Base-by-base conservation (phyloP, 2,797 vertebrate genomes). In the Argyrosomus regius region DNA sequence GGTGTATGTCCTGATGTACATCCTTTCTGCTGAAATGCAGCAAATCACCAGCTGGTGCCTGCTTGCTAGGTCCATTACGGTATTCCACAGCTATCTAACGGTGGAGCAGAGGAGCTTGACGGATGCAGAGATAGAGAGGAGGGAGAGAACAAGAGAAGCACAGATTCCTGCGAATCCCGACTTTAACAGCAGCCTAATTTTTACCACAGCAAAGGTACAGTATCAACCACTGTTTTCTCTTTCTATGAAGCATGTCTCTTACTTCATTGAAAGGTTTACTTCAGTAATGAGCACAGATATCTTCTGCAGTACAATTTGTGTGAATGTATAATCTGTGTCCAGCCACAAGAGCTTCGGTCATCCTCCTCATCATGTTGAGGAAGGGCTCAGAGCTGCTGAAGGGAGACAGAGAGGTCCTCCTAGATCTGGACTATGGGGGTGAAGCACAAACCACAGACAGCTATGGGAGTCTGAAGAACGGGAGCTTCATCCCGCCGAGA, bases 381-480 rank as follows among this genome's bases (percentile, higher is more conserved):
- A 95, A 90, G 77, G 87, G 91, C 57, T 90, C 90, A 0, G 95
- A 94, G 80, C 76, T 74, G 79, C 77, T 68, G 58, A 92, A 87
- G 66, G 89, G 86, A 28, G 96, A 96, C 88, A 88, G 93, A 46
- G 93, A 96, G 72, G 92, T 94, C 69, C 93, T 96, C 18, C 89
- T 96, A 79, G 92, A 95, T 74, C 78, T 94, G 81, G 93, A 94
- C 67, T 82, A 84, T 22, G 79, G 82, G 20, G 79, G 78, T 18
- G 92, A 93, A 78, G 87, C 86, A 24, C 92, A 92, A 20, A 83
- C 68, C 28, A 81, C 91, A 31, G 93, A 95, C 80, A 81, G 89
- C 64, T 96, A 96, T 39, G 94, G 95, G 52, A 94, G 91, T 58
- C 67, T 96, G 62, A 90, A 91, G 64, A 96, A 96, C 0, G 95